phyloP scores from a whole-genome alignment of 1,140 invertebrate species.

The Zaprionus davidi region DNA sequence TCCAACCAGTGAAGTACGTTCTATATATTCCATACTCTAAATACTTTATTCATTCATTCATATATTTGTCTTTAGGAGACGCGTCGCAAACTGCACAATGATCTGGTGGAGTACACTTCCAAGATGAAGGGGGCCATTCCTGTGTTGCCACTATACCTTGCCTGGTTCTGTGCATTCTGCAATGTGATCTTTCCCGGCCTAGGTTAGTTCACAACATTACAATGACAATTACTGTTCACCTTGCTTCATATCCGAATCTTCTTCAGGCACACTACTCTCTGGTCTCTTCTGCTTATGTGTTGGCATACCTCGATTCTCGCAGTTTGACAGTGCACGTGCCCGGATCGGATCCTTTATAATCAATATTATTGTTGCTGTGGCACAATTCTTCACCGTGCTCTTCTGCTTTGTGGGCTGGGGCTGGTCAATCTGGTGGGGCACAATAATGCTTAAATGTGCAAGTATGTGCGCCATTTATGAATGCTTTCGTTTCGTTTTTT shows the following conservation, averaged over 20 bases:
- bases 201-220: conserved; percentile 86
- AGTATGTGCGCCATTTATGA: conserved; percentile 85
- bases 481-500: neutral
- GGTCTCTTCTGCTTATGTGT: conserved; percentile 94
- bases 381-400: conserved; percentile 96
- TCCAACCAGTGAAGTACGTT: conserved; percentile 86
- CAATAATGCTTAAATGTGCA: conserved; percentile 92
- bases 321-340: conserved; percentile 88
- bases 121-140: conserved; percentile 95
- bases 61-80: conserved; percentile 86
- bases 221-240: neutral
- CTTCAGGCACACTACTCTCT: conserved; percentile 92
- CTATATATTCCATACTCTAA: neutral
- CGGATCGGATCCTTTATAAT: conserved; percentile 91
- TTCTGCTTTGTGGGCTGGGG: conserved; percentile 98
- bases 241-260: conserved; percentile 13
- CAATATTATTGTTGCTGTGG: conserved; percentile 92
- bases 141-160: conserved; percentile 92
- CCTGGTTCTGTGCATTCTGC: conserved; percentile 93
- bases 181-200: conserved; percentile 94
- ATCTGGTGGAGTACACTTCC: conserved; percentile 91
- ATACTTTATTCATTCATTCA: neutral
- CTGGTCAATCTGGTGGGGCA: conserved; percentile 98
- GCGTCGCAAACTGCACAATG: conserved; percentile 91
- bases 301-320: conserved; percentile 93